A percentile compares a stretch with the other conserved stretches of the same genome.
phyloP scores from a whole-genome alignment of 2,113 vertebrate species.

The Hyaena hyaena region DNA sequence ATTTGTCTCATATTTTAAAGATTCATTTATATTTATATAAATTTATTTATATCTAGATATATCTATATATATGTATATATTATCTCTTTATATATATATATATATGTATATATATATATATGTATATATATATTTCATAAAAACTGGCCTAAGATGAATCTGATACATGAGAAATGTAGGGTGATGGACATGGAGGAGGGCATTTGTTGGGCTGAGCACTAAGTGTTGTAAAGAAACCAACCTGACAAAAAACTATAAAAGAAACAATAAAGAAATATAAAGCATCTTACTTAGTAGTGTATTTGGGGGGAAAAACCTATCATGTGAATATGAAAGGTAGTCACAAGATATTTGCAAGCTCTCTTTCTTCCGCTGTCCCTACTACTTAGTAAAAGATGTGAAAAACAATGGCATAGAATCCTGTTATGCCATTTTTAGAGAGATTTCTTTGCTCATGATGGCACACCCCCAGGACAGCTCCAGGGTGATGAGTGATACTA shows the following conservation, averaged over 20 bases:
- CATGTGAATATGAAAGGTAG: neutral
- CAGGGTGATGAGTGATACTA: neutral
- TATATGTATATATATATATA: too few relatives aligned
- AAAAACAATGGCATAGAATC: neutral
- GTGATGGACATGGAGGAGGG: too few relatives aligned
- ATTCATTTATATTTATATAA: neutral
- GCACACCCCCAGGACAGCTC: neutral
- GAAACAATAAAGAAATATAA: neutral
- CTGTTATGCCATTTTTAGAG: neutral
- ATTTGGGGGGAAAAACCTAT: neutral
- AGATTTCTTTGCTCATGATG: neutral
- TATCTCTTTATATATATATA: too few relatives aligned
- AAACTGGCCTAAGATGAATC: neutral
- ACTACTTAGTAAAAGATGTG: neutral
- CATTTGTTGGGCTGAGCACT: too few relatives aligned
- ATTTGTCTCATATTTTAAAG: neutral
- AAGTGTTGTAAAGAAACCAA: too few relatives aligned
- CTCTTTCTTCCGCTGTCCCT: neutral
- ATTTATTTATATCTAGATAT: too few relatives aligned
- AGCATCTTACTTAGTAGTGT: neutral
- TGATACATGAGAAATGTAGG: neutral
- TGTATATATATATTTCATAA: neutral
- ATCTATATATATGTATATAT: neutral
- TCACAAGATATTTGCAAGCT: neutral
- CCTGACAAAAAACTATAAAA: too few relatives aligned